Evolutionary conservation across 2,113 vertebrate genomes (phyloP).

Genomic region (Pelodiscus sinensis): DNA sequence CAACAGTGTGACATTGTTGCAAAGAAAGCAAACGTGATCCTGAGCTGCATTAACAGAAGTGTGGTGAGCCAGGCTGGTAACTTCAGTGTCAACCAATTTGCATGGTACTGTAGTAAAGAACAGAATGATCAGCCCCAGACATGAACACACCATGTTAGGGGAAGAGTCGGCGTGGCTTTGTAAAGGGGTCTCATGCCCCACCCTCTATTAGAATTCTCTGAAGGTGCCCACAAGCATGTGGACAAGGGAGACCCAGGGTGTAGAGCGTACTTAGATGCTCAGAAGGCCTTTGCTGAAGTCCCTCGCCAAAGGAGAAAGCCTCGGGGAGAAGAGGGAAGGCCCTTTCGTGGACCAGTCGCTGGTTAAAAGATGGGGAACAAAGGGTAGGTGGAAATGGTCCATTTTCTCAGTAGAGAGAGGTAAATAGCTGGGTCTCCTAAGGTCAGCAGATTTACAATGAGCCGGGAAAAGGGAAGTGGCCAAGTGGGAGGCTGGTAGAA

Average conservation of each 20-base stretch:
- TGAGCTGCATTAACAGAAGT: too few species aligned
- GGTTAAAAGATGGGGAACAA: neutral
- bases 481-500: neutral
- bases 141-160: neutral
- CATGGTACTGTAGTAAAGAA: neutral
- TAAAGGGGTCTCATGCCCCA: neutral
- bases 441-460: neutral
- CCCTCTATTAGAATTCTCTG: neutral
- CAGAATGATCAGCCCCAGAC: neutral
- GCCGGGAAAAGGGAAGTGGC: neutral
- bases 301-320: neutral
- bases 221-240: neutral
- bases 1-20: too few species aligned
- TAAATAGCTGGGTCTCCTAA: neutral
- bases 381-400: neutral
- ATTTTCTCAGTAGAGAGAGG: neutral
- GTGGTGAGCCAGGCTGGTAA: neutral
- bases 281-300: neutral
- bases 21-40: too few species aligned
- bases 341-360: neutral
- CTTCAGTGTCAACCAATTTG: neutral
- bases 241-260: neutral
- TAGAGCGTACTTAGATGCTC: neutral
- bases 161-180: neutral
- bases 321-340: neutral